Evolutionary conservation across 2,888 invertebrate genomes (phyloP), one percentile per base, ranked within the genome.

Genomic region (Subacronicta megacephala): DNA sequence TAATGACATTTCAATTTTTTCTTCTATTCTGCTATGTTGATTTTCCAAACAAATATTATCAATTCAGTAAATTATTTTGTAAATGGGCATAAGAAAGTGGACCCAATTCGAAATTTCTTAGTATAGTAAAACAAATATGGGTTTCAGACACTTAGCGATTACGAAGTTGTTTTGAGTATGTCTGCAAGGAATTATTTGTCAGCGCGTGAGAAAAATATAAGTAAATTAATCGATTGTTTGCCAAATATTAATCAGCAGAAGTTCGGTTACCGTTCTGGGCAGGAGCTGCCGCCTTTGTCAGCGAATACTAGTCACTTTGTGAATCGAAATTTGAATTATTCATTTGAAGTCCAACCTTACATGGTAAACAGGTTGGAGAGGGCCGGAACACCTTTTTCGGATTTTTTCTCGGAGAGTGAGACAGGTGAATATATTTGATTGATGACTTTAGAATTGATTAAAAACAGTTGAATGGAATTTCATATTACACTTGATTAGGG

Each of bases 401-500:
- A 94, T 64, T 92, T 93, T 69, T 90, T 91, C 59, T 92, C 94
- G 1, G 94, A 93, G 57, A 93, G 93, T 73, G 94, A 92, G 58
- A 84, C 90, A 75, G 92, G 94, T 92, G 75, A 62, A 57, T 55
- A 23, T 36, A 41, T 38, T n/a, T 51, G 9, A 20, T 41, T n/a
- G 31, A n/a, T 31, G 31, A 31, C 12, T 31, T n/a, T 31, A 26
- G 26, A 26, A 10, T 26, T 10, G 0, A 26, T n/a, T n/a, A 2
- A 29, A 3, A 1, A 12, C 2, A 38, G 12, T 20, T n/a, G 9
- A 9, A 18, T 3, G 6, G 6, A 12, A 20, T 7, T n/a, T 13
- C 1, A n/a, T 10, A n/a, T n/a, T n/a, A n/a, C n/a, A n/a, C n/a
- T n/a, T n/a, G n/a, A n/a, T n/a, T n/a, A n/a, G n/a, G n/a, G n/a